phyloP scores from a whole-genome alignment of 2,113 vertebrate genomes.

The Mesitornis unicolor region DNA sequence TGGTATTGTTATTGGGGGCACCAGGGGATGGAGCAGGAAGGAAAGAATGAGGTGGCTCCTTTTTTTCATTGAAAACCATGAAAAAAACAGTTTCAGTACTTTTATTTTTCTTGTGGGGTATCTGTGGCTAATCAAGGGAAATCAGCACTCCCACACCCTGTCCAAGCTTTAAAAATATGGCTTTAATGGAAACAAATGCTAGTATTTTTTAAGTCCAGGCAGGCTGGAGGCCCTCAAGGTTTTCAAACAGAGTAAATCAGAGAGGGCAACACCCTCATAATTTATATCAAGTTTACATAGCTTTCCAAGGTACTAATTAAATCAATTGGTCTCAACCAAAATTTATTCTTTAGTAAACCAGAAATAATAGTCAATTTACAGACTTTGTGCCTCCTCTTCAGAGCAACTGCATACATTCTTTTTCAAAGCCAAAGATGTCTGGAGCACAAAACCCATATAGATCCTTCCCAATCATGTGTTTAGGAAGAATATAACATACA shows the following conservation, averaged over 20 bases:
- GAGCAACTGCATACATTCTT: not conserved
- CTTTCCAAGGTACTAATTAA: slow-evolving; percentile 19
- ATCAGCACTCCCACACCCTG: slow-evolving; percentile 49
- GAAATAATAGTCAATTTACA: not conserved
- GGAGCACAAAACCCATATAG: not conserved
- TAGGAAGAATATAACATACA: not conserved
- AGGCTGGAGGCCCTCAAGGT: slow-evolving; percentile 15
- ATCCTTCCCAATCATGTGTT: not conserved
- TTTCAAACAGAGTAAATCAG: slow-evolving; percentile 51
- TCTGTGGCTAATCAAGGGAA: slow-evolving; percentile 38
- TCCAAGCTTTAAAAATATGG: slow-evolving; percentile 22
- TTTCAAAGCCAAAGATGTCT: not conserved
- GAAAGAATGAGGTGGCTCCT: not conserved
- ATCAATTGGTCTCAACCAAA: not conserved
- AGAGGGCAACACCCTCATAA: slow-evolving; percentile 36
- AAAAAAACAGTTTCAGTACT: not conserved
- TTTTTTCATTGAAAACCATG: not conserved
- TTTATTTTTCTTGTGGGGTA: slow-evolving; percentile 36
- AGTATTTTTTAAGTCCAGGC: not conserved
- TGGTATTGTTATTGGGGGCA: not conserved
- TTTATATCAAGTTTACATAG: not conserved
- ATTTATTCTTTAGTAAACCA: not conserved
- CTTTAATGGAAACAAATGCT: slow-evolving; percentile 47
- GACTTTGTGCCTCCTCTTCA: not conserved
- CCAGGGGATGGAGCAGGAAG: not conserved